A percentile compares a stretch with the other conserved stretches of the same genome.
phyloP scores from a whole-genome alignment of 1,140 invertebrate genomes.

The Drosophila dunni region DNA sequence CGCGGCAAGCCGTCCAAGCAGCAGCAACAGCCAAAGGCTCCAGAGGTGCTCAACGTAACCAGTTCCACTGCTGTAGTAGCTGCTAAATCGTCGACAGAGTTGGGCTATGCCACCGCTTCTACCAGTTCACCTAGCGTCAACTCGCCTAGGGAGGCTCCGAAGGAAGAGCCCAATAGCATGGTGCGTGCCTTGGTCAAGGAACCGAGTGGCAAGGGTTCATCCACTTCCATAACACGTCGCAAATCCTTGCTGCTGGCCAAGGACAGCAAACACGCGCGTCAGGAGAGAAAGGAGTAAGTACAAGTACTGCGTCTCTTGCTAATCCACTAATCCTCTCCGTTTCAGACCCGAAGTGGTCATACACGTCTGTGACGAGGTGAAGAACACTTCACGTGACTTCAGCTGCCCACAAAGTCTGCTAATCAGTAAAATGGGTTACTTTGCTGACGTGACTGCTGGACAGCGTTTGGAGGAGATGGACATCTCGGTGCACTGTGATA shows the following conservation, averaged over 20 bases:
- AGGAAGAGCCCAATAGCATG: conserved; percentile 47
- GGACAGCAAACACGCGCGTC: conserved; percentile 67
- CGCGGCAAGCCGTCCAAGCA: conserved; percentile 43
- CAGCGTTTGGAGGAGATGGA: conserved; percentile 97
- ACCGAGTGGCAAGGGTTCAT: conserved; percentile 19
- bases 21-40: conserved; percentile 17
- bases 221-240: conserved; percentile 33
- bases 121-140: conserved; percentile 18
- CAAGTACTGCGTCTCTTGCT: neutral
- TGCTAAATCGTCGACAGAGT: conserved; percentile 38
- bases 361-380: conserved; percentile 94
- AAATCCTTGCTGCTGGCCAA: conserved; percentile 66
- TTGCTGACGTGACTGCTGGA: conserved; percentile 93
- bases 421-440: conserved; percentile 96
- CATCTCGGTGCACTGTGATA: conserved; percentile 97
- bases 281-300: conserved; percentile 71
- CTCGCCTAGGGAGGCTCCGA: conserved; percentile 5
- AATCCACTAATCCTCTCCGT: conserved; percentile 44
- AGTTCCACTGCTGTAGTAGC: conserved; percentile 1
- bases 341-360: conserved; percentile 92
- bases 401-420: conserved; percentile 93
- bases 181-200: conserved; percentile 66
- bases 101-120: conserved; percentile 4
- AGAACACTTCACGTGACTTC: conserved; percentile 94
- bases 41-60: conserved; percentile 29